These are phyloP conservation scores for Dasypus novemcinctus DNA, from an alignment of 2,113 vertebrate species.

Conservation along the genomic window DNA sequence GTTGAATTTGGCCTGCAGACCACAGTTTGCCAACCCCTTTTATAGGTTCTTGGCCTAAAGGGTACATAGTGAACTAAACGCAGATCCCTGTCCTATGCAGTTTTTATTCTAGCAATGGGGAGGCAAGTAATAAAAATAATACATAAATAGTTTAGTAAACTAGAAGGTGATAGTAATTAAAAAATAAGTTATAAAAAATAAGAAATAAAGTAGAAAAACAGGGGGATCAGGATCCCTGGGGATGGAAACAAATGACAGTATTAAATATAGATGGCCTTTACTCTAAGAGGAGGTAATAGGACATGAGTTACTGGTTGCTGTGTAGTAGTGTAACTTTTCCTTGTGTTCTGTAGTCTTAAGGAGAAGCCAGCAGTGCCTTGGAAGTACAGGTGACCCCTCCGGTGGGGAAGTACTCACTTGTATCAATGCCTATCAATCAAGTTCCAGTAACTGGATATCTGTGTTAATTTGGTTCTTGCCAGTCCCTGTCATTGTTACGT, in stretches of 20 bases:
- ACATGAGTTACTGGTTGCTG: background rate
- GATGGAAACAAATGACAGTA: background rate
- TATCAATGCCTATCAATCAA: background rate
- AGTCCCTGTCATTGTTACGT: background rate
- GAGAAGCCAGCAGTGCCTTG: background rate
- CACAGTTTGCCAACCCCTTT: background rate
- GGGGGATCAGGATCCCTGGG: background rate
- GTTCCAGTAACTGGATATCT: background rate
- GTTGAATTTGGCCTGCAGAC: background rate
- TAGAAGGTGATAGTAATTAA: background rate
- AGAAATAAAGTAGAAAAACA: background rate
- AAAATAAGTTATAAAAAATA: background rate
- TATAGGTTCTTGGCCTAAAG: background rate
- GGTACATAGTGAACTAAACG: background rate
- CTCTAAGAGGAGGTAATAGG: background rate
- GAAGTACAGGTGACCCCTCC: background rate
- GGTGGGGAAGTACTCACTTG: background rate
- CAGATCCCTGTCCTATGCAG: background rate
- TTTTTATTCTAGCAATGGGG: background rate
- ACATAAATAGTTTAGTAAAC: background rate
- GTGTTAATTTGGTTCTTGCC: background rate
- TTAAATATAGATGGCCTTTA: background rate
- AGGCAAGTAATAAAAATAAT: background rate
- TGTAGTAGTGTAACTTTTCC: background rate
- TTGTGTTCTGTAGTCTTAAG: background rate